Percentiles rank a stretch among this genome's conserved stretches.
Conservation (phyloP, 2,888 invertebrate genomes). For the Andrena flavipes region DNA sequence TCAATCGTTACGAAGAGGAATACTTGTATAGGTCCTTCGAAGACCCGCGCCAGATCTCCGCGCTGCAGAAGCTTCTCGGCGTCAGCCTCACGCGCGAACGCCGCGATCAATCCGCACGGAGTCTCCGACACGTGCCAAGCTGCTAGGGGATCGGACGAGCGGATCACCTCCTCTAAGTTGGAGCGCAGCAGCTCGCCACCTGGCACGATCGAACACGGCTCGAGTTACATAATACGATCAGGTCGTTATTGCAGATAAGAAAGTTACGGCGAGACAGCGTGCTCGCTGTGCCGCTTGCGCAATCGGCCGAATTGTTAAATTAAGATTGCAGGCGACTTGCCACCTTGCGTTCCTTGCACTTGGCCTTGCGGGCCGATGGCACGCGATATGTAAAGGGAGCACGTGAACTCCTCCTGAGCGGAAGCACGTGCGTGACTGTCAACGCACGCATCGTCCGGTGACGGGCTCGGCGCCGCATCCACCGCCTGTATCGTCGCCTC, state of each 20-base stretch:
- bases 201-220: conserved; percentile 13
- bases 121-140: conserved; percentile 81
- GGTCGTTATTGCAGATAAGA: neutral
- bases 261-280: neutral
- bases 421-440: conserved; percentile 20
- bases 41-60: conserved; percentile 83
- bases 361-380: conserved; percentile 70
- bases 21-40: conserved; percentile 84
- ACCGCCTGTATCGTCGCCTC: conserved; percentile 19
- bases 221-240: neutral
- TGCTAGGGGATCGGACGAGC: conserved; percentile 72
- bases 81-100: conserved; percentile 83
- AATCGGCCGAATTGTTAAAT: neutral
- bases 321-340: conserved; percentile 8
- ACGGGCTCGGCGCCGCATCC: conserved; percentile 10
- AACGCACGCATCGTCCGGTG: conserved; percentile 8
- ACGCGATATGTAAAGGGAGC: conserved; percentile 80
- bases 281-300: neutral
- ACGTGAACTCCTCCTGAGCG: conserved; percentile 69
- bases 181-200: conserved; percentile 69
- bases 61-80: conserved; percentile 83
- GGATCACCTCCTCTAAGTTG: conserved; percentile 79
- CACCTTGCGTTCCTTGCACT: conserved; percentile 64
- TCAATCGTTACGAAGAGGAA: neutral
- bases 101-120: conserved; percentile 84